phyloP scores from a whole-genome alignment of 2,113 vertebrate genomes.

The Nycticebus coucang region DNA sequence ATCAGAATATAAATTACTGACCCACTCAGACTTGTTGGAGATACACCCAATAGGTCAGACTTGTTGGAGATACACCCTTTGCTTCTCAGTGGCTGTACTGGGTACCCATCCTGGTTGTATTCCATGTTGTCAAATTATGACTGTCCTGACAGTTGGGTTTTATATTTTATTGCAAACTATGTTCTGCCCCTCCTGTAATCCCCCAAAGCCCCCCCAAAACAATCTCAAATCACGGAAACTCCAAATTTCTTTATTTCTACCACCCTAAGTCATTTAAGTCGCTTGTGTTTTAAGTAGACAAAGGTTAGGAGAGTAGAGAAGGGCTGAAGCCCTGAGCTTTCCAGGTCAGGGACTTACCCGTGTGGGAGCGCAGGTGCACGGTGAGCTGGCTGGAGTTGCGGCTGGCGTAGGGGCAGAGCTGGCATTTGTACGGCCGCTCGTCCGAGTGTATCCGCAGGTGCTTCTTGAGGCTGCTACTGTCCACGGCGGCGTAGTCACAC shows the following conservation, averaged over 20 bases:
- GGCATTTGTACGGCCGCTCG: constrained; percentile 96
- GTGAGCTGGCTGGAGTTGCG: constrained; percentile 98
- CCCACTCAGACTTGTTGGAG: constrained; percentile 74
- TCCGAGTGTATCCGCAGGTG: constrained; percentile 97
- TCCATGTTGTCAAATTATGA: background rate
- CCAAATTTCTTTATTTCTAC: background rate
- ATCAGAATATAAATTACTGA: constrained; percentile 71
- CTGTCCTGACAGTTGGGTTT: constrained; percentile 46
- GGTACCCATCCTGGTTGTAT: constrained; percentile 40
- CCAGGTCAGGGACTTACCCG: constrained; percentile 77
- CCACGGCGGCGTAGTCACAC: constrained; percentile 94
- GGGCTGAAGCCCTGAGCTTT: background rate
- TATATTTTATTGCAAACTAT: background rate
- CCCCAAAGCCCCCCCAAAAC: background rate
- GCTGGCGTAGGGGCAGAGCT: constrained; percentile 97
- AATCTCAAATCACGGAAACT: background rate
- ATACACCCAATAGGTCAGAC: no score
- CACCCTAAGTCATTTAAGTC: background rate
- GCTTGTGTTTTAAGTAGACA: background rate
- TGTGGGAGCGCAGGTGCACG: constrained; percentile 96
- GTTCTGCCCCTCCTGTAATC: background rate
- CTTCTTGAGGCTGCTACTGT: constrained; percentile 99
- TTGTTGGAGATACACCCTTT: constrained; percentile 69
- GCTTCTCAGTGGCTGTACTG: constrained; percentile 9
- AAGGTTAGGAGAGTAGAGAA: background rate